Conservation (phyloP, 2,888 invertebrate species). For the Scrobipalpa costella region DNA sequence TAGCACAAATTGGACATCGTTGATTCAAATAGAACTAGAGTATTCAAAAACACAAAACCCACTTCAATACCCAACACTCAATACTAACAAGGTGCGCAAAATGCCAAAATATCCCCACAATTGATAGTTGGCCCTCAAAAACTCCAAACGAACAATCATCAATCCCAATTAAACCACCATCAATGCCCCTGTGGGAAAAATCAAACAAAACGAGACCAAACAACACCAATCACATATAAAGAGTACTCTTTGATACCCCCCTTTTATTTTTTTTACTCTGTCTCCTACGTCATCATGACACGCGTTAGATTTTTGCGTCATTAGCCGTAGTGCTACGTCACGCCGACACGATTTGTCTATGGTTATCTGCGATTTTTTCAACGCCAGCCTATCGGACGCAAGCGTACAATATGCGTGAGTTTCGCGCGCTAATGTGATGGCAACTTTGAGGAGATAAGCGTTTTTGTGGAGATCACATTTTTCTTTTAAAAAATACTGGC, state of each 20-base stretch:
- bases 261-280: slow-evolving; percentile 46
- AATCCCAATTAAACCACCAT: slow-evolving; percentile 75
- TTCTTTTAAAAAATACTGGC: slow-evolving; percentile 44
- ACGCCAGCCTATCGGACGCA: slow-evolving; percentile 60
- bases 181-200: slow-evolving; percentile 70
- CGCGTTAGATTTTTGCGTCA: slow-evolving; percentile 73
- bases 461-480: slow-evolving; percentile 10
- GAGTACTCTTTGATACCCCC: slow-evolving; percentile 2
- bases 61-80: not conserved
- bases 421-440: slow-evolving; percentile 74
- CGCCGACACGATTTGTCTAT: slow-evolving; percentile 75
- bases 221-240: slow-evolving; percentile 53
- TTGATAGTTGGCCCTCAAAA: slow-evolving; percentile 38
- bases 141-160: slow-evolving; percentile 59
- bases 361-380: slow-evolving; percentile 72
- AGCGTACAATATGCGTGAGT: slow-evolving; percentile 75
- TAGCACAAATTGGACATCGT: not conserved
- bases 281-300: slow-evolving; percentile 60
- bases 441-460: slow-evolving; percentile 69
- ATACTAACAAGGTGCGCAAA: slow-evolving; percentile 21
- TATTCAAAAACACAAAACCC: not conserved
- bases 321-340: slow-evolving; percentile 71
- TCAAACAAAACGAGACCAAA: slow-evolving; percentile 65
- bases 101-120: slow-evolving; percentile 23
- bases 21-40: not conserved